phyloP scores from a whole-genome alignment of 2,888 invertebrate species.

The Phengaris arion region DNA sequence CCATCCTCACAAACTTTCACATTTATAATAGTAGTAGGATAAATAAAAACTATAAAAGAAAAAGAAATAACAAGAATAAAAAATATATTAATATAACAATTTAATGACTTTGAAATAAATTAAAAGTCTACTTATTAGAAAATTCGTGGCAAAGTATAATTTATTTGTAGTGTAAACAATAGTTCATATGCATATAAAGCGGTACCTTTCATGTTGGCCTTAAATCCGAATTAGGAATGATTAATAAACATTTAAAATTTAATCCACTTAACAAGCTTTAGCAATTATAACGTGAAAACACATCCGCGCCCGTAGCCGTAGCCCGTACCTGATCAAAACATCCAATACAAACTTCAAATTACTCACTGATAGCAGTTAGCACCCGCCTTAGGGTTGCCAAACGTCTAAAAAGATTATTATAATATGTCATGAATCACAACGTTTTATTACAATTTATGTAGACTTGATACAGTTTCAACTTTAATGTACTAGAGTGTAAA shows the following conservation, averaged over 20 bases:
- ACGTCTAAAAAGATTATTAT: not conserved
- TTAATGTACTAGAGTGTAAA: no score
- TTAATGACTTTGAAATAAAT: no score
- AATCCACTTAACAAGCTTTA: conserved; percentile 42
- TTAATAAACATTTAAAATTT: conserved; percentile 12
- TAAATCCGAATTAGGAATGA: not conserved
- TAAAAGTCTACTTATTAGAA: no score
- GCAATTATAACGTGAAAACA: conserved; percentile 53
- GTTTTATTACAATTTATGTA: no score
- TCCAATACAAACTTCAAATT: conserved; percentile 25
- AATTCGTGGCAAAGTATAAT: not conserved
- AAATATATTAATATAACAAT: no score
- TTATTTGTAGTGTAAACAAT: not conserved
- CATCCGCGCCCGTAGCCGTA: conserved; percentile 38
- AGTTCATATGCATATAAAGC: not conserved
- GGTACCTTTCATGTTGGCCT: not conserved
- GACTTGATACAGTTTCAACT: no score
- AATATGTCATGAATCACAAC: no score
- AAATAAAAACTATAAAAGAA: no score
- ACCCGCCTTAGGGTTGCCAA: not conserved
- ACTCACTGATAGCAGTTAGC: conserved; percentile 23
- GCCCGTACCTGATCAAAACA: conserved; percentile 19
- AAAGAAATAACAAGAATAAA: no score
- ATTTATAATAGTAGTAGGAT: no score
- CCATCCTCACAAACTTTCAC: no score